Evolutionary conservation across 2,113 vertebrate species (phyloP), one percentile per base, ranked within the genome.

Genomic region (Anguilla japonica): DNA sequence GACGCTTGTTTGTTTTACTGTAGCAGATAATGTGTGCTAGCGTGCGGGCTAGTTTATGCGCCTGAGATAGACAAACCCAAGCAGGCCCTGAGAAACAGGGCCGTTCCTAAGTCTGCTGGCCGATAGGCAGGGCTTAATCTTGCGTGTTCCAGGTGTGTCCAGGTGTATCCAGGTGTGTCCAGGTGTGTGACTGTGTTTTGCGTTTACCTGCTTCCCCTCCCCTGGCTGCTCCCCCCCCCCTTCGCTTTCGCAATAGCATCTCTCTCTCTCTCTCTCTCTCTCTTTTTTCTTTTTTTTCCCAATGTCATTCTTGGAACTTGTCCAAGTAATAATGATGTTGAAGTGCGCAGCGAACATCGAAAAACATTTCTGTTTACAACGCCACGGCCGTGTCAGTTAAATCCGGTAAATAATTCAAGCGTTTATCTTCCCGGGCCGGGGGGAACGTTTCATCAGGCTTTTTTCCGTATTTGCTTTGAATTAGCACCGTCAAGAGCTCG

Each of bases 391-490:
- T 95, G 95, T 95, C 95, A 94, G 96, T 96, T 97, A 97, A 97
- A 97, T 95, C 95, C 93, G 94, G 96, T 97, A 96, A 97, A 97
- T 97, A 96, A 97, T 97, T 96, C 95, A 97, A 95, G 96, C 95
- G 90, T 96, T 97, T 97, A 97, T 96, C 95, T 94, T 89, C 93
- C 91, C 95, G 43, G 43, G 94, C 96, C 96, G 96, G 90, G 91
- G 96, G 96, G 96, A 97, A 97, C 97, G 96, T 98, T 97, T 98
- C 97, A 98, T 98, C 96, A 97, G 96, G 96, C 94, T 34, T 26
- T 93, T 95, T 46, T 34, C 34, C 92, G 93, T 99, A 97, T 99
- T 98, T 99, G 96, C 97, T 98, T 98, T 98, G 97, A 97, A 98
- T 98, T 97, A 98, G 95, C 95, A 95, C 96, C 94, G 95, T 96